Conservation (phyloP, 2,888 invertebrate genomes). For the Zele albiditarsus region DNA sequence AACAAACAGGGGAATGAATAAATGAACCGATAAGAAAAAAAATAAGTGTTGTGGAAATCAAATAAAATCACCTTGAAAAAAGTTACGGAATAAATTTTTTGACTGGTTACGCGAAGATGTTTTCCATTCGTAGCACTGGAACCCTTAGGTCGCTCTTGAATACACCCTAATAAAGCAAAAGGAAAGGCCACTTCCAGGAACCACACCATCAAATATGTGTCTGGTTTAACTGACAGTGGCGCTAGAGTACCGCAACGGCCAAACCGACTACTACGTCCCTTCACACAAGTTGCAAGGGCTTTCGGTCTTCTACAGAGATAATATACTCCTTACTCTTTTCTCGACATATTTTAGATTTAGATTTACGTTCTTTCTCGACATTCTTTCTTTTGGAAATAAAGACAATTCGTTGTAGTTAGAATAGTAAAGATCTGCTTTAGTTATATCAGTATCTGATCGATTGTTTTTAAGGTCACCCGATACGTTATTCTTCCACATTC, state of each 20-base stretch:
- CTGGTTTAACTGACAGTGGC: constrained; percentile 57
- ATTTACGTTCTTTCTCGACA: too few relatives aligned
- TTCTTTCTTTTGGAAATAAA: too few relatives aligned
- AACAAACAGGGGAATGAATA: too few relatives aligned
- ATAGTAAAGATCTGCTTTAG: too few relatives aligned
- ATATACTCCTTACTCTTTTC: too few relatives aligned
- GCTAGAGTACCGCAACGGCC: constrained; percentile 62
- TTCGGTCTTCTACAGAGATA: neutral
- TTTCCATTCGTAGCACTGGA: constrained; percentile 19
- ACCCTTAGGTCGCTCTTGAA: constrained; percentile 25
- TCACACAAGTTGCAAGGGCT: neutral
- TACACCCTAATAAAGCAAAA: constrained; percentile 56
- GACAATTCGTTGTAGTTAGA: neutral
- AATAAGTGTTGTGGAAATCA: too few relatives aligned
- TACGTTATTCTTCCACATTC: neutral
- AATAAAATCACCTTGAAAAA: neutral
- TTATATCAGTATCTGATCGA: neutral
- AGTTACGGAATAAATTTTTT: constrained; percentile 31
- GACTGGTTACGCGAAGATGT: constrained; percentile 8
- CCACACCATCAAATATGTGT: constrained; percentile 59
- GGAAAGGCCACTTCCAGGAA: constrained; percentile 58
- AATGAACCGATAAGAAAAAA: too few relatives aligned
- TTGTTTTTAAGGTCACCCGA: neutral
- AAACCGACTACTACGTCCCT: constrained; percentile 65
- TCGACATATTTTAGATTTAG: too few relatives aligned